Conservation (phyloP, 2,113 vertebrate species). For the Anolis sagrei region DNA sequence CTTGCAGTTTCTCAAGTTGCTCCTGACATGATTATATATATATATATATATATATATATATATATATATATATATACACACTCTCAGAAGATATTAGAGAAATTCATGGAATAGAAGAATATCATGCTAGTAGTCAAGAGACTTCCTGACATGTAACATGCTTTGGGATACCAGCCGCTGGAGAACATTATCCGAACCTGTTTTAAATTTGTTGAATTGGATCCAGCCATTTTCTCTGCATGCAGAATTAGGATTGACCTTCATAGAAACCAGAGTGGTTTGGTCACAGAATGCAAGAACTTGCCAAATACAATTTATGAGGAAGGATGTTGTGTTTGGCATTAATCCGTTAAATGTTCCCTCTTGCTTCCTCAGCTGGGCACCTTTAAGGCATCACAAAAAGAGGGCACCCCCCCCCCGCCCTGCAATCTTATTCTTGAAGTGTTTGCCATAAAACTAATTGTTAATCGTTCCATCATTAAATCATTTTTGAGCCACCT, state of each 20-base stretch:
- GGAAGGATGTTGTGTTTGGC: background rate
- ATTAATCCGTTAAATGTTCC: constrained; percentile 3
- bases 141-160: too few relatives aligned
- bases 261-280: constrained; percentile 8
- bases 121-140: too few relatives aligned
- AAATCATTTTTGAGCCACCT: constrained; percentile 1
- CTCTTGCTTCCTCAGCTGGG: background rate
- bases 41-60: too few relatives aligned
- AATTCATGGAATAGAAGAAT: too few relatives aligned
- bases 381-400: background rate
- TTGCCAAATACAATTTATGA: background rate
- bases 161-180: too few relatives aligned
- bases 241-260: background rate
- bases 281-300: background rate
- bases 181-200: background rate
- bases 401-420: accelerated
- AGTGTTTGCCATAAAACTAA: constrained; percentile 24
- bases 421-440: background rate
- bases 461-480: constrained; percentile 31
- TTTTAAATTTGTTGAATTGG: background rate
- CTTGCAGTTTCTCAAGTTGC: too few relatives aligned
- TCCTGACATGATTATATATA: too few relatives aligned
- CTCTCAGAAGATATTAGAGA: too few relatives aligned
- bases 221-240: background rate
- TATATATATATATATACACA: too few relatives aligned